Conservation (phyloP, 1,140 invertebrate species). For the Drosophila willistoni region DNA sequence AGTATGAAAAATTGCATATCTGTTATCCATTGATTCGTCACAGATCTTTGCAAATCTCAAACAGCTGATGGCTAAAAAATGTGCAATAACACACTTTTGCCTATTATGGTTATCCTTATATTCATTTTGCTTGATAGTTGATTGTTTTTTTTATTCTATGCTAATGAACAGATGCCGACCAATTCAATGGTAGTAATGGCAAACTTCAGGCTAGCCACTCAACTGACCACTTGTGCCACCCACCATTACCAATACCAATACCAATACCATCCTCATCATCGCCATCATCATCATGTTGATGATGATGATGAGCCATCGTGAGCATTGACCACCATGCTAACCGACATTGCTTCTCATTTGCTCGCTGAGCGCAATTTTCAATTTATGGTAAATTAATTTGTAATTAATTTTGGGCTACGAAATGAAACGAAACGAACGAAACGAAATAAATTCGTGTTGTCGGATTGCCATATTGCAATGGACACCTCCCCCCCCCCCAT, state of each 20-base stretch:
- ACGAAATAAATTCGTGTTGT: constrained; percentile 41
- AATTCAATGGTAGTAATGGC: constrained; percentile 15
- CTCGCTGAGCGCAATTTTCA: constrained; percentile 44
- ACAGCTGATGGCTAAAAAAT: no score
- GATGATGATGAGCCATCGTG: neutral
- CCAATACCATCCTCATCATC: neutral
- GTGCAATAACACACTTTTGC: no score
- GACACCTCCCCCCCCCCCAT: neutral
- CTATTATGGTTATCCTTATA: neutral
- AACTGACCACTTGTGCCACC: constrained; percentile 26
- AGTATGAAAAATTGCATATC: no score
- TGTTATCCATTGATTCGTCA: no score
- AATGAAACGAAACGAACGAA: constrained; percentile 43
- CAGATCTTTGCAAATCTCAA: no score
- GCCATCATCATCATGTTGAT: neutral
- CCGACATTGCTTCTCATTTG: constrained; percentile 19
- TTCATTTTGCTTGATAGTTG: neutral
- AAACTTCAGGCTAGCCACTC: constrained; percentile 48
- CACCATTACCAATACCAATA: neutral
- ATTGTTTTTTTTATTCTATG: neutral
- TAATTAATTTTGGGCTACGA: constrained; percentile 66
- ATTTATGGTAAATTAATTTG: constrained; percentile 82
- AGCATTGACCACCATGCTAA: neutral
- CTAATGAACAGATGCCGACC: constrained; percentile 3
- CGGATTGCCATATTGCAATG: constrained; percentile 34